Conservation (phyloP, 2,888 invertebrate genomes). For the Cetonia aurata region DNA sequence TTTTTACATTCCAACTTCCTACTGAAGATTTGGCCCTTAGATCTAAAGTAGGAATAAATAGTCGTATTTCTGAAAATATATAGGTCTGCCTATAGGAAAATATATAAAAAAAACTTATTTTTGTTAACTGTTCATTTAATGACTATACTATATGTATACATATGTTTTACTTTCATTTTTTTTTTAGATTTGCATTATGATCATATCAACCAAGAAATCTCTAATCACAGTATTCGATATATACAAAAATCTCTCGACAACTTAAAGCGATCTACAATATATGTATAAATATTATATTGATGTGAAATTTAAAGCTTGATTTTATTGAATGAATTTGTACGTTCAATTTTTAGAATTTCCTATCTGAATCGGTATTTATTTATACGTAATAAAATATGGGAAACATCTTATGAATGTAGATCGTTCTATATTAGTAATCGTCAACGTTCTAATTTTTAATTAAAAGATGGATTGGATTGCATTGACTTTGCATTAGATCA, state of each 20-base stretch:
- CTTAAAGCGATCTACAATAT: not conserved
- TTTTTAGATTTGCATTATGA: constrained; percentile 6
- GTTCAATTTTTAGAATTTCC: too few species aligned
- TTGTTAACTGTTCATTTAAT: constrained; percentile 6
- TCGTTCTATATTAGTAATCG: too few species aligned
- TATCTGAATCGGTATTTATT: too few species aligned
- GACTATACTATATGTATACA: constrained; percentile 25
- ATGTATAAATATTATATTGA: too few species aligned
- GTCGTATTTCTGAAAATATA: not conserved
- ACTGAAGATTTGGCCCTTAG: constrained; percentile 17
- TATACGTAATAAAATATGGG: too few species aligned
- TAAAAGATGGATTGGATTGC: constrained; percentile 23
- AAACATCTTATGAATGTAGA: too few species aligned
- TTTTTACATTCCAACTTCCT: constrained; percentile 8
- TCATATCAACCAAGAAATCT: constrained; percentile 15
- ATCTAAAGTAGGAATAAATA: constrained; percentile 1
- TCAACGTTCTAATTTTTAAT: constrained; percentile 3
- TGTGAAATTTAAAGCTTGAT: too few species aligned
- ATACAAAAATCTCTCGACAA: constrained; percentile 38
- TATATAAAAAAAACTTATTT: constrained; percentile 15
- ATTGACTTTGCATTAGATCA: constrained; percentile 36
- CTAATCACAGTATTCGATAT: constrained; percentile 36
- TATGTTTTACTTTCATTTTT: constrained; percentile 2
- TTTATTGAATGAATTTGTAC: too few species aligned
- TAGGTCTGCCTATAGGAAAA: constrained; percentile 17